These are phyloP conservation scores for Thereva nobilitata DNA, from an alignment of 2,888 invertebrate species.

Conservation along the genomic window DNA sequence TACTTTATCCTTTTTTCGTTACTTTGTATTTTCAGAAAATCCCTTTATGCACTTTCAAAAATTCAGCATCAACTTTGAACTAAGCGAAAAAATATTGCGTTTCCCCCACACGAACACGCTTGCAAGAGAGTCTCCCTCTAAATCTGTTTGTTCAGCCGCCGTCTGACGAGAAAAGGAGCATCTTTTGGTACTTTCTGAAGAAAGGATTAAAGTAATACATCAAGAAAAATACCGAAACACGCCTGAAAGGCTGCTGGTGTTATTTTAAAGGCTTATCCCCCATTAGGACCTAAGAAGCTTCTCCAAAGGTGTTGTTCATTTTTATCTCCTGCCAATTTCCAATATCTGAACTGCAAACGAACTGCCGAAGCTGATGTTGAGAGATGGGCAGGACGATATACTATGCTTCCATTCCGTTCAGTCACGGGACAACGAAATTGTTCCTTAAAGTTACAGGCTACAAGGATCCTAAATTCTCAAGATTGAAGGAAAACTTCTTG, in stretches of 20 bases:
- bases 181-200: slow-evolving; percentile 2
- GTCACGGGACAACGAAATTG: background rate
- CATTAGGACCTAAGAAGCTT: slow-evolving; percentile 35
- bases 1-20: slow-evolving; percentile 14
- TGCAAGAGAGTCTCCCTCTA: background rate
- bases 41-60: slow-evolving; percentile 20
- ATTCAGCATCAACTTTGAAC: slow-evolving; percentile 21
- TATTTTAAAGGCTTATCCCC: slow-evolving; percentile 37
- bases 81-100: slow-evolving; percentile 27
- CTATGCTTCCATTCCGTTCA: too few species aligned
- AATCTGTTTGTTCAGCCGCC: slow-evolving; percentile 36
- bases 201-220: slow-evolving; percentile 31
- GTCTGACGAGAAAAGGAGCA: slow-evolving; percentile 22
- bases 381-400: too few species aligned
- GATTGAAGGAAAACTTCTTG: background rate
- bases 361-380: background rate
- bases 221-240: slow-evolving; percentile 33
- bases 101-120: slow-evolving; percentile 1
- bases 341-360: slow-evolving; percentile 23
- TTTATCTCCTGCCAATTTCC: slow-evolving; percentile 29
- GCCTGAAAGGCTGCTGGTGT: slow-evolving; percentile 31
- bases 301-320: slow-evolving; percentile 29
- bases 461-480: slow-evolving; percentile 11
- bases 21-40: slow-evolving; percentile 23
- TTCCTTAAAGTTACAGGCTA: background rate